These are phyloP conservation scores for Gadus chalcogrammus DNA, from an alignment of 2,113 vertebrate species.

Conservation along the genomic window DNA sequence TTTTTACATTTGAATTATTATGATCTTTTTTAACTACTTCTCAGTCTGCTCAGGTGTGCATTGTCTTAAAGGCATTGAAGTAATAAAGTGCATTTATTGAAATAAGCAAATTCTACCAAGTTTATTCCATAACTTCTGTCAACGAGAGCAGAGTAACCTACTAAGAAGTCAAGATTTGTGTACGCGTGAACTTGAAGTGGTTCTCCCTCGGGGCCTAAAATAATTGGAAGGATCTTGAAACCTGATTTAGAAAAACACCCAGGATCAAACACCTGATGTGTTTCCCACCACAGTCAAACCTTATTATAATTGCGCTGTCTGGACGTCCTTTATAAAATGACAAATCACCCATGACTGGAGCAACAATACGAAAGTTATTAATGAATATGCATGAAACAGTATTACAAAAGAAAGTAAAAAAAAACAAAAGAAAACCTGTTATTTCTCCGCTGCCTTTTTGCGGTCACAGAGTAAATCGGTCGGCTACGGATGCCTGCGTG, in stretches of 20 bases:
- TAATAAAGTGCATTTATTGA: too few species aligned
- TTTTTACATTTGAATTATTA: neutral
- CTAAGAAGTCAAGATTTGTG: neutral
- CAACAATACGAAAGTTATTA: slow-evolving; percentile 18
- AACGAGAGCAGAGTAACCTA: too few species aligned
- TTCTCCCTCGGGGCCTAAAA: neutral
- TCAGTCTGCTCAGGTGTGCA: too few species aligned
- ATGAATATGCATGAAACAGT: slow-evolving; percentile 21
- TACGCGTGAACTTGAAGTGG: neutral
- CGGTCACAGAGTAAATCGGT: slow-evolving; percentile 46
- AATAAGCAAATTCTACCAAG: too few species aligned
- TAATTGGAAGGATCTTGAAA: slow-evolving; percentile 8
- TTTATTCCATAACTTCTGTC: too few species aligned
- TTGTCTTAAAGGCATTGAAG: too few species aligned
- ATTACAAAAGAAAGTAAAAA: neutral
- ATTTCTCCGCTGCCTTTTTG: neutral
- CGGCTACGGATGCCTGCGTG: slow-evolving; percentile 52
- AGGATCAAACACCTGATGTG: neutral
- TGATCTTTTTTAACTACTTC: too few species aligned
- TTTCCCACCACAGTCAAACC: slow-evolving; percentile 11
- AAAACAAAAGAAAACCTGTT: slow-evolving; percentile 4
- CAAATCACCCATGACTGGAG: slow-evolving; percentile 2
- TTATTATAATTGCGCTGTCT: slow-evolving; percentile 29
- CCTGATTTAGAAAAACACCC: neutral
- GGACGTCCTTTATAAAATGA: slow-evolving; percentile 2